These are phyloP conservation scores for Bradysia coprophila DNA, from an alignment of 1,140 invertebrate genomes.

Conservation along the genomic window DNA sequence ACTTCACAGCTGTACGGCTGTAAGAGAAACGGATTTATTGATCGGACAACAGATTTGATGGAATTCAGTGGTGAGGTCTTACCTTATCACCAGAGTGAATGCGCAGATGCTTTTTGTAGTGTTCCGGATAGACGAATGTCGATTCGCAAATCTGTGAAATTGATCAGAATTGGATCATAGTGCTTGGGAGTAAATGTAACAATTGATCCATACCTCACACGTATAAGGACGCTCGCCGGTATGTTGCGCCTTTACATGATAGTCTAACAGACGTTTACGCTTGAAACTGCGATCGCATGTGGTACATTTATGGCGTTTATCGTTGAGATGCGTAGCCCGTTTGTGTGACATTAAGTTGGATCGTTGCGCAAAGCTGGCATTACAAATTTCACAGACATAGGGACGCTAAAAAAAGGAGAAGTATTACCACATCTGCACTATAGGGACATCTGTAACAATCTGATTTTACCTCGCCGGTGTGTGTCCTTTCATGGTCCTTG, in stretches of 20 bases:
- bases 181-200: too few relatives aligned
- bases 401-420: constrained; percentile 34
- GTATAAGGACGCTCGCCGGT: constrained; percentile 59
- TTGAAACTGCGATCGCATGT: constrained; percentile 57
- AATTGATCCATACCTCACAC: too few relatives aligned
- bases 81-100: constrained; percentile 71
- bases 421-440: not conserved
- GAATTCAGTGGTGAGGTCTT: too few relatives aligned
- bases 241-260: constrained; percentile 64
- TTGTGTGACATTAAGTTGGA: constrained; percentile 65
- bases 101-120: constrained; percentile 61
- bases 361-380: constrained; percentile 53
- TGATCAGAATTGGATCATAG: too few relatives aligned
- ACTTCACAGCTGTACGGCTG: constrained; percentile 65
- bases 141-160: constrained; percentile 52
- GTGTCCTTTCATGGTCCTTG: constrained; percentile 57
- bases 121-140: constrained; percentile 67
- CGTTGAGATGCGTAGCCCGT: constrained; percentile 56
- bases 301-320: constrained; percentile 48
- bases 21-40: too few relatives aligned
- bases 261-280: constrained; percentile 49
- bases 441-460: too few relatives aligned
- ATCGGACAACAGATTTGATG: too few relatives aligned
- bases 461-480: constrained; percentile 33
- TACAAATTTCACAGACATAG: constrained; percentile 63